These are phyloP conservation scores for Xestia xanthographa DNA, from an alignment of 2,888 invertebrate species.

Conservation along the genomic window DNA sequence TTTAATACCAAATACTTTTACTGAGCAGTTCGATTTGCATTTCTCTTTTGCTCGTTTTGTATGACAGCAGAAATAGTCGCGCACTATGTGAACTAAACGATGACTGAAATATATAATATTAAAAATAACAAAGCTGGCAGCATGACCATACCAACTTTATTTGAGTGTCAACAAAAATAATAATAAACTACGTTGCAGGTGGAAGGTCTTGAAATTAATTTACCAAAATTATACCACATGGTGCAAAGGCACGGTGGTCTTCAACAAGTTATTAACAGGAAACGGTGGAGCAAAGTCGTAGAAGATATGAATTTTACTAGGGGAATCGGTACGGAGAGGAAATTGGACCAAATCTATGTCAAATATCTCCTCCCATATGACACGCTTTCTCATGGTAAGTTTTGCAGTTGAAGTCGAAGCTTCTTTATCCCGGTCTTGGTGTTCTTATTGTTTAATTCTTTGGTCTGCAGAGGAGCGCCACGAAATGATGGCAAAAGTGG, in stretches of 20 bases:
- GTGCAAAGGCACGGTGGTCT: slow-evolving; percentile 96
- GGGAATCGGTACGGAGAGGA: slow-evolving; percentile 94
- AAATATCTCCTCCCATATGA: slow-evolving; percentile 97
- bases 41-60: not conserved
- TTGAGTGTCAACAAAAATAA: not conserved
- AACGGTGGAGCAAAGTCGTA: slow-evolving; percentile 96
- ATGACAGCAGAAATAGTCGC: not conserved
- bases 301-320: slow-evolving; percentile 96
- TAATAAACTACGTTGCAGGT: slow-evolving; percentile 88
- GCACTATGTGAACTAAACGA: not conserved
- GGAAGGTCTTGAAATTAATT: slow-evolving; percentile 97
- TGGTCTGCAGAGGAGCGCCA: slow-evolving; percentile 92
- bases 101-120: not conserved
- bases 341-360: slow-evolving; percentile 97
- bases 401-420: not conserved
- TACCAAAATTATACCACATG: slow-evolving; percentile 95
- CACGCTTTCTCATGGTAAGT: slow-evolving; percentile 93
- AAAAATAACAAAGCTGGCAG: not conserved
- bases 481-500: slow-evolving; percentile 93
- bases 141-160: too few relatives aligned
- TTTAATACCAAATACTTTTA: slow-evolving; percentile 7
- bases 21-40: not conserved
- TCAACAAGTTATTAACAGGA: slow-evolving; percentile 96
- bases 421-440: not conserved
- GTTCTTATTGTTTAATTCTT: slow-evolving; percentile 1